A percentile compares a stretch with the other conserved stretches of the same genome.
Conservation (phyloP, 2,113 vertebrate species). For the Psammodynastes pulverulentus region DNA sequence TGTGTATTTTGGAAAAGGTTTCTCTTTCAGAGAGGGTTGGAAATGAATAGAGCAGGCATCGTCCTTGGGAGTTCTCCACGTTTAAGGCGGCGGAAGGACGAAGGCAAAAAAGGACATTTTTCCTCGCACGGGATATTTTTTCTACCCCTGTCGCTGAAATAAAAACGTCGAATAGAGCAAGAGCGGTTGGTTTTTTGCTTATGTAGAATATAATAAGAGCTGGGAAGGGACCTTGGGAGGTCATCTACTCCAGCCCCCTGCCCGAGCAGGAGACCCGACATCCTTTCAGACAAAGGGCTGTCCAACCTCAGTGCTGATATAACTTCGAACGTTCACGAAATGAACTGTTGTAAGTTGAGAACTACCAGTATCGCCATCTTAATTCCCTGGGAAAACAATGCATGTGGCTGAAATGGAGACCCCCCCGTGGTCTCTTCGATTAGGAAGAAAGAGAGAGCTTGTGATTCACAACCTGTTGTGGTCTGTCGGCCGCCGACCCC, state of each 20-base stretch:
- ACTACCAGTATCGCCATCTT: not conserved
- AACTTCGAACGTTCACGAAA: too few relatives aligned
- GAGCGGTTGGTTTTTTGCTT: not conserved
- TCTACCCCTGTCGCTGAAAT: not conserved
- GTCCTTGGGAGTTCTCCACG: not conserved
- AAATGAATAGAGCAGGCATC: not conserved
- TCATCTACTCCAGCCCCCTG: not conserved
- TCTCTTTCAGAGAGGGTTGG: not conserved
- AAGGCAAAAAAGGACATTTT: not conserved
- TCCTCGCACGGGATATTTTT: not conserved
- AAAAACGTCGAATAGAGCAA: not conserved
- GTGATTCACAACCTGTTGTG: not conserved
- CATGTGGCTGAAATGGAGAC: not conserved
- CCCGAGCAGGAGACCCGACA: not conserved
- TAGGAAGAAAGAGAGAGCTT: not conserved
- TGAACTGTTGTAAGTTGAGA: too few relatives aligned
- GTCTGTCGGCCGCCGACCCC: too few relatives aligned
- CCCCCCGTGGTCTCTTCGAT: not conserved
- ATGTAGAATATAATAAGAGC: not conserved
- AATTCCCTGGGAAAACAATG: not conserved
- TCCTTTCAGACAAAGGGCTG: too few relatives aligned
- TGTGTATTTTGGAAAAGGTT: not conserved
- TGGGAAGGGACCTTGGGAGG: not conserved
- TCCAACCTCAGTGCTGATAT: too few relatives aligned
- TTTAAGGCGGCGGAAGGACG: not conserved